Evolutionary conservation across 1,140 invertebrate species (phyloP).

Genomic region (Schmidtea mediterranea): DNA sequence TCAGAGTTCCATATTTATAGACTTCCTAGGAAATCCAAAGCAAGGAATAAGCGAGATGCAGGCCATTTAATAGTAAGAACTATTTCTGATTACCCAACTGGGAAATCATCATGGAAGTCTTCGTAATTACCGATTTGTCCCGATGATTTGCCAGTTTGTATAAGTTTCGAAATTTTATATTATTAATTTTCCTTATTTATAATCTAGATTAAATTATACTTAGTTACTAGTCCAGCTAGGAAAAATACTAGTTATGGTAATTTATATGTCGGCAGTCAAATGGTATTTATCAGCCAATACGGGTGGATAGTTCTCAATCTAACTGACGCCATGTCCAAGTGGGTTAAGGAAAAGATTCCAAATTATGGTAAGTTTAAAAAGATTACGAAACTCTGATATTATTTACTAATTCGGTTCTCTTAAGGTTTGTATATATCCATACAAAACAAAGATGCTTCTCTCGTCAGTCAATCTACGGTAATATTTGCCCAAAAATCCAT

Average conservation of each 20-base stretch:
- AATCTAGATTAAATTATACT: slow-evolving; percentile 32
- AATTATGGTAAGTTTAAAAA: slow-evolving; percentile 18
- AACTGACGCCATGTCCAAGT: slow-evolving; percentile 25
- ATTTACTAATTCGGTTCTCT: neutral
- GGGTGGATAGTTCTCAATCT: slow-evolving; percentile 36
- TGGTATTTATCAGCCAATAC: slow-evolving; percentile 29
- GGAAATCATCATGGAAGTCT: too few relatives aligned
- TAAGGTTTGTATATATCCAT: neutral
- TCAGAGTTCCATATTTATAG: too few relatives aligned
- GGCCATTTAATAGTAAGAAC: too few relatives aligned
- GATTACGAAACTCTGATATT: slow-evolving; percentile 1
- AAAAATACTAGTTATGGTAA: slow-evolving; percentile 23
- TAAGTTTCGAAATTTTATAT: too few relatives aligned
- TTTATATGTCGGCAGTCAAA: slow-evolving; percentile 29
- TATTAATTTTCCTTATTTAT: too few relatives aligned
- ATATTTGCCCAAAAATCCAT: neutral
- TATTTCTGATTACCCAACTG: too few relatives aligned
- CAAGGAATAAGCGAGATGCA: too few relatives aligned
- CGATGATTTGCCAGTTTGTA: too few relatives aligned
- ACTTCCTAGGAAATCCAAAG: too few relatives aligned
- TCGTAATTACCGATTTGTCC: too few relatives aligned
- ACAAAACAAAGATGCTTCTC: neutral
- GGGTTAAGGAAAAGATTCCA: slow-evolving; percentile 22
- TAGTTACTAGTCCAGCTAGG: slow-evolving; percentile 28
- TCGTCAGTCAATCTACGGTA: neutral